Conservation (phyloP, 2,113 vertebrate genomes). For the Syngnathus floridae region DNA sequence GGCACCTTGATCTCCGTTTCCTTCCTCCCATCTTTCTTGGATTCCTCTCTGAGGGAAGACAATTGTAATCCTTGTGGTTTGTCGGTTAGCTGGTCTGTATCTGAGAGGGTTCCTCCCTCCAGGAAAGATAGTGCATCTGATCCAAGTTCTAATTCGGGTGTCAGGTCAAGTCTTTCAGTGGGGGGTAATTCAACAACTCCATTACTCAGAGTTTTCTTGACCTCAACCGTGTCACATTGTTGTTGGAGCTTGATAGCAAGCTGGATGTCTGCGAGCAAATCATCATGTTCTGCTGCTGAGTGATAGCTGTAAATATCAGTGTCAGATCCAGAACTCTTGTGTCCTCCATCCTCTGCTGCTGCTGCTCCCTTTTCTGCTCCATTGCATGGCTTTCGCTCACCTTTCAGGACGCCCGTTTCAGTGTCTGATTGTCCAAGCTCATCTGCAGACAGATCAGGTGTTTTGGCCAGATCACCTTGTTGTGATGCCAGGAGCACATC, state of each 20-base stretch:
- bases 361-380: constrained; percentile 12
- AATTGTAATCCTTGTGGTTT: not conserved
- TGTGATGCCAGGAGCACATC: constrained; percentile 78
- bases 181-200: constrained; percentile 26
- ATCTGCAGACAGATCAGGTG: constrained; percentile 86
- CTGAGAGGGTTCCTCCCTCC: constrained; percentile 15
- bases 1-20: constrained; percentile 22
- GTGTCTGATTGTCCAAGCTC: constrained; percentile 84
- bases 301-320: constrained; percentile 98
- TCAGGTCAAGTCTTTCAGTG: constrained; percentile 37
- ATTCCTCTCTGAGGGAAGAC: constrained; percentile 5
- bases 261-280: constrained; percentile 96
- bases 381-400: constrained; percentile 4
- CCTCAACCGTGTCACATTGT: constrained; percentile 27
- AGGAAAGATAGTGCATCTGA: constrained; percentile 62
- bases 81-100: constrained; percentile 9
- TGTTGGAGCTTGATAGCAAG: constrained; percentile 85
- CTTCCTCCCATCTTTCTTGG: constrained; percentile 11
- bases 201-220: constrained; percentile 30
- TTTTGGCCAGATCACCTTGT: constrained; percentile 83
- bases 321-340: constrained; percentile 92
- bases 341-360: constrained; percentile 61
- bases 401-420: constrained; percentile 68
- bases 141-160: constrained; percentile 56
- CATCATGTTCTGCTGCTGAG: constrained; percentile 91